Percentiles rank a stretch among this genome's conserved stretches.
Conservation (phyloP, 2,888 invertebrate species). For the Luperina nickerlii region DNA sequence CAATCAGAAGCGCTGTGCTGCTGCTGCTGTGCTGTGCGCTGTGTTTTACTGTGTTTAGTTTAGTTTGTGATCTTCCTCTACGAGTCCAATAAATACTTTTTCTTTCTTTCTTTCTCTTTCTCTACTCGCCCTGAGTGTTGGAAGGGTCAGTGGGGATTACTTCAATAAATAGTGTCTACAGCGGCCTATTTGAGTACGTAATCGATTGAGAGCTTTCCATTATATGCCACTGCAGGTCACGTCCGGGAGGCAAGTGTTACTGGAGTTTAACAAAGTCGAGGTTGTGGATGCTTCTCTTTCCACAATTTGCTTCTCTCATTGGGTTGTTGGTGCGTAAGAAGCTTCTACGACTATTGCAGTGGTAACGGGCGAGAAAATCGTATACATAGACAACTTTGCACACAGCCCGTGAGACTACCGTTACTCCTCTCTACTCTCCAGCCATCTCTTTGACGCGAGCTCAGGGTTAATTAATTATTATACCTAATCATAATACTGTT, state of each 20-base stretch:
- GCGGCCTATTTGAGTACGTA: too few species aligned
- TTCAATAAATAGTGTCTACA: too few species aligned
- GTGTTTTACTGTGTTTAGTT: too few species aligned
- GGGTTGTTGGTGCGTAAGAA: neutral
- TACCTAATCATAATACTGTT: conserved; percentile 47
- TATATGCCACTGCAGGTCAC: neutral
- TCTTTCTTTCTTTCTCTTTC: too few species aligned
- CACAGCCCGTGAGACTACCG: conserved; percentile 11
- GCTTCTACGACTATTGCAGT: neutral
- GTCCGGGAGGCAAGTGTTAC: neutral
- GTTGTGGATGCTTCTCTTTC: too few species aligned
- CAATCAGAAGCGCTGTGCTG: too few species aligned
- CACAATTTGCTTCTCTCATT: neutral
- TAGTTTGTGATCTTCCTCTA: too few species aligned
- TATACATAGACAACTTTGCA: neutral
- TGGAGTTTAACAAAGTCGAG: neutral
- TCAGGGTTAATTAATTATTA: conserved; percentile 33
- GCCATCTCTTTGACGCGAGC: conserved; percentile 34
- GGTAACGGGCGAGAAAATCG: neutral
- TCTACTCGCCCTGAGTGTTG: too few species aligned
- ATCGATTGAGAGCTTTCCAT: neutral
- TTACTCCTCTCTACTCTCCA: neutral
- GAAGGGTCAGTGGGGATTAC: too few species aligned
- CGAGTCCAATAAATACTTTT: too few species aligned
- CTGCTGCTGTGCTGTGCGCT: too few species aligned